Evolutionary conservation across 2,888 invertebrate species (phyloP).

Genomic region (Eupithecia abbreviata): DNA sequence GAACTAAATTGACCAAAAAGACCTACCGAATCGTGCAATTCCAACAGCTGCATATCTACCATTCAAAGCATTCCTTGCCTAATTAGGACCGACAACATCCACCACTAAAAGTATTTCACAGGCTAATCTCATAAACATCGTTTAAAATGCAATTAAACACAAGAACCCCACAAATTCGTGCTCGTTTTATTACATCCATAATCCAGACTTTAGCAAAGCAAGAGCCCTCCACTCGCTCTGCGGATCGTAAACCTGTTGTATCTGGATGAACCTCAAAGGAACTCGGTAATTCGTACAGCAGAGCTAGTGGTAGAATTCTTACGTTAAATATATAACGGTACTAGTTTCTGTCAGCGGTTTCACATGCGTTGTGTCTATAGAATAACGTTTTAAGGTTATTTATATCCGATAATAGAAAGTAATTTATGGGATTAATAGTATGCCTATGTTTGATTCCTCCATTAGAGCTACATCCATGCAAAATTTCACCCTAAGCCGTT

Average conservation of each 20-base stretch:
- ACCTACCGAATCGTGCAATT: background rate
- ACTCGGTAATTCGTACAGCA: constrained; percentile 38
- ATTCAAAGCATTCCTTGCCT: background rate
- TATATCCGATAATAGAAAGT: no score
- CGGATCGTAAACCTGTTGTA: constrained; percentile 58
- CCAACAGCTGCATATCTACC: background rate
- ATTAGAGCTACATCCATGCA: no score
- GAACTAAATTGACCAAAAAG: background rate
- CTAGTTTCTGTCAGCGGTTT: no score
- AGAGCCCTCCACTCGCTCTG: constrained; percentile 43
- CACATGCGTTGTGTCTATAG: no score
- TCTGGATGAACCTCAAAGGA: constrained; percentile 51
- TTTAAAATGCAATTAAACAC: constrained; percentile 35
- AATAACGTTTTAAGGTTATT: no score
- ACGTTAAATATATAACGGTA: background rate
- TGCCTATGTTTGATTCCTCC: no score
- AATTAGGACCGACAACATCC: constrained; percentile 1
- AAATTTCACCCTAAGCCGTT: no score
- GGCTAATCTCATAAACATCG: constrained; percentile 36
- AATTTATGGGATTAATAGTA: no score
- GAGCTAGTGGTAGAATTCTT: constrained; percentile 1
- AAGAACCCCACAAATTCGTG: constrained; percentile 39
- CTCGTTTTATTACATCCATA: constrained; percentile 56
- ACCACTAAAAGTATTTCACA: constrained; percentile 15
- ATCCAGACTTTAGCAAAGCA: constrained; percentile 50